Conservation (phyloP, 2,888 invertebrate species). For the Bombylius discolor region DNA sequence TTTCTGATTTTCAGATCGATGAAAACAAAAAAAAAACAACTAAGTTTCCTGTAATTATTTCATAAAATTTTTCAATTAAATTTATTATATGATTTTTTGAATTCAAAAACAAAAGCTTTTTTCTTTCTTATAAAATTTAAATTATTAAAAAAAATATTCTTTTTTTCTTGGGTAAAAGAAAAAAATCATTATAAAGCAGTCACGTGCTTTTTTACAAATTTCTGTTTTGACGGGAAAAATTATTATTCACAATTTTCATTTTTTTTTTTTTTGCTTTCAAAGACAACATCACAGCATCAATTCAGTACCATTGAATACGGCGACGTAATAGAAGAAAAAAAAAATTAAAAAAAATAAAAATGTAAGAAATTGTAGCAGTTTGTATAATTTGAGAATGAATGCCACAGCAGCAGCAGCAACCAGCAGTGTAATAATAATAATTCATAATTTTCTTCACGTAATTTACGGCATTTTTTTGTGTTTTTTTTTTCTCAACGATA, state of each 20-base stretch:
- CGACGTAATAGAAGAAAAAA: background rate
- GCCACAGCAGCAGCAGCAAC: background rate
- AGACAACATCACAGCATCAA: no score
- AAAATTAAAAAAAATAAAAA: background rate
- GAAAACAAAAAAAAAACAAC: no score
- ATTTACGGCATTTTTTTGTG: background rate
- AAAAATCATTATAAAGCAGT: background rate
- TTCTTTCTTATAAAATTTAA: no score
- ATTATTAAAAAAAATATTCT: no score
- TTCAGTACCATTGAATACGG: no score
- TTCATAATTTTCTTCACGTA: constrained; percentile 8
- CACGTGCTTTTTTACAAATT: background rate
- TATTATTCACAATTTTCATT: background rate
- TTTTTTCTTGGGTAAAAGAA: no score
- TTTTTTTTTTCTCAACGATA: background rate
- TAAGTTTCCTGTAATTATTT: no score
- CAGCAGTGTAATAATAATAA: background rate
- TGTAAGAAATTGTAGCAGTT: background rate
- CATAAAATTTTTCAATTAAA: no score
- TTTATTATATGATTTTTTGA: no score
- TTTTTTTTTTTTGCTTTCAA: no score
- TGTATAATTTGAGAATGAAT: background rate
- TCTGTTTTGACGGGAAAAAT: background rate
- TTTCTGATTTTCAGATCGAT: no score
- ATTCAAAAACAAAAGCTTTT: no score